phyloP scores from a whole-genome alignment of 2,113 vertebrate genomes.

The Otis tarda region DNA sequence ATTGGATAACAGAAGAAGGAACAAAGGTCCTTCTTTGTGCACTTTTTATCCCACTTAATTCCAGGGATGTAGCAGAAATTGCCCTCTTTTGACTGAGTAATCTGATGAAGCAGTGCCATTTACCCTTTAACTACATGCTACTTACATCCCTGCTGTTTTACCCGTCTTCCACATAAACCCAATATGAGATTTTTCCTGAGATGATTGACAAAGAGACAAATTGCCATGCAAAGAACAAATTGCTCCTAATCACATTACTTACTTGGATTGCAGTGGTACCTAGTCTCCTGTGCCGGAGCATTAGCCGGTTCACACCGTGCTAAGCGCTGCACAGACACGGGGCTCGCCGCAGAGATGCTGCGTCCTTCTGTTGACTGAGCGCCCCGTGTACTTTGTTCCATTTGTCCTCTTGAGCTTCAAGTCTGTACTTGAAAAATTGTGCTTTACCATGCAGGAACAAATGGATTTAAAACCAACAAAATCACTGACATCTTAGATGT shows the following conservation, averaged over 20 bases:
- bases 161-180: not conserved
- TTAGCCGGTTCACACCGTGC: not conserved
- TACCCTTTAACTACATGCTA: not conserved
- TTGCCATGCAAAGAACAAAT: not conserved
- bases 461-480: not conserved
- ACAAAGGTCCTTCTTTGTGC: not conserved
- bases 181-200: not conserved
- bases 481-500: not conserved
- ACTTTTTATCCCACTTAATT: not conserved
- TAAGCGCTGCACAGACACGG: not conserved
- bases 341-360: not conserved
- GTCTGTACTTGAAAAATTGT: not conserved
- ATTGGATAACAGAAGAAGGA: not conserved
- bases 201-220: not conserved
- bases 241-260: not conserved
- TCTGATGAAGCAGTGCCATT: not conserved
- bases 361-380: not conserved
- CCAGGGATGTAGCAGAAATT: not conserved
- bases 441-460: not conserved
- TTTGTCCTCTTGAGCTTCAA: not conserved
- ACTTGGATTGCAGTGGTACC: not conserved
- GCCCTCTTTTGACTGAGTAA: not conserved
- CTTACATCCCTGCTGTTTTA: not conserved
- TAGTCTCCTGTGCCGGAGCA: not conserved
- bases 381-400: not conserved